These are phyloP conservation scores for Amphilophus citrinellus DNA, from an alignment of 2,113 vertebrate species.

Conservation along the genomic window DNA sequence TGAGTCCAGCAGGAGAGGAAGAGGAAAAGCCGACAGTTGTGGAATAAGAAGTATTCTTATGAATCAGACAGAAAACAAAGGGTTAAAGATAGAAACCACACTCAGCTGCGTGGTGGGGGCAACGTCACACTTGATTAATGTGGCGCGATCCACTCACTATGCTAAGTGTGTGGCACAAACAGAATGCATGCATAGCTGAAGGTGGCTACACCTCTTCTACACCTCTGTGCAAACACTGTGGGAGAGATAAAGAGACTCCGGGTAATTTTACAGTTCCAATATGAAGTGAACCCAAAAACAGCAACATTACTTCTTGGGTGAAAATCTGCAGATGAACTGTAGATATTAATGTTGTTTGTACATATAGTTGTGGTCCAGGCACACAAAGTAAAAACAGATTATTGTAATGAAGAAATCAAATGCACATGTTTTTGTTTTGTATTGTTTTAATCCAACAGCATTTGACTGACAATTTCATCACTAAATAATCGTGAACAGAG, in stretches of 20 bases:
- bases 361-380: background rate
- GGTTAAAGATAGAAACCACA: background rate
- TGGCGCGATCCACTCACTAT: background rate
- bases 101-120: background rate
- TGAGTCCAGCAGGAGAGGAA: too few relatives aligned
- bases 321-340: background rate
- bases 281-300: background rate
- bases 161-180: background rate
- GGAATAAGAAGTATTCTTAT: background rate
- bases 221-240: background rate
- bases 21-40: background rate
- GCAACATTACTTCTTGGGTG: too few relatives aligned
- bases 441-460: too few relatives aligned
- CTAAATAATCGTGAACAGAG: background rate
- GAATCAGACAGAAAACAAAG: background rate
- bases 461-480: background rate
- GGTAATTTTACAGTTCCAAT: background rate
- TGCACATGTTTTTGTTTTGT: background rate
- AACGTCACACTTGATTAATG: background rate
- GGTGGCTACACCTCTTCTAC: background rate
- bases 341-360: background rate
- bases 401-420: background rate
- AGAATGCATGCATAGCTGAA: background rate
- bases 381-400: background rate
- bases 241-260: background rate